A percentile compares a stretch with the other conserved stretches of the same genome.
These are phyloP conservation scores for Epinephelus cyanopodus DNA, from an alignment of 2,113 vertebrate species.

Conservation along the genomic window DNA sequence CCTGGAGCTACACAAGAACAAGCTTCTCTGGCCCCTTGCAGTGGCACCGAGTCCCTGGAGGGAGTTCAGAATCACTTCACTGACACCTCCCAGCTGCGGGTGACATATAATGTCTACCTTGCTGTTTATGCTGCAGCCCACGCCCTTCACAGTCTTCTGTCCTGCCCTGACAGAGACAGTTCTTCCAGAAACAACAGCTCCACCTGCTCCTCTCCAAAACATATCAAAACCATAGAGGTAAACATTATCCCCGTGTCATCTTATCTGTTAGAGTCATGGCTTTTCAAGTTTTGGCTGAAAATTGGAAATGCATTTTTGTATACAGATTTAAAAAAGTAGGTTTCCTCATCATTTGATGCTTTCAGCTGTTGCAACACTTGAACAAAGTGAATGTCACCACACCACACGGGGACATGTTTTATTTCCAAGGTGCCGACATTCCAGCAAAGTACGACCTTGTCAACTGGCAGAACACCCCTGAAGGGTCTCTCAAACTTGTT, in stretches of 20 bases:
- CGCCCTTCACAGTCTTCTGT: conserved; percentile 80
- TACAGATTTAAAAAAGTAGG: not conserved
- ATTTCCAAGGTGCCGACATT: conserved; percentile 76
- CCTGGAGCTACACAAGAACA: not conserved
- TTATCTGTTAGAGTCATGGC: too few relatives aligned
- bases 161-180: conserved; percentile 63
- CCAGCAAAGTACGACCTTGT: conserved; percentile 82
- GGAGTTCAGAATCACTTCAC: conserved; percentile 75
- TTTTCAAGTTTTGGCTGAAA: not conserved
- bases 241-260: not conserved
- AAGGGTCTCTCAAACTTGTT: conserved; percentile 68
- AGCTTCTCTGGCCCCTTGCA: conserved; percentile 71
- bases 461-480: conserved; percentile 79
- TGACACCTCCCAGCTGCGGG: conserved; percentile 81
- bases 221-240: conserved; percentile 77
- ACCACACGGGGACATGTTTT: conserved; percentile 77
- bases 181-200: conserved; percentile 44
- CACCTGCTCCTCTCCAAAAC: conserved; percentile 64
- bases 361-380: conserved; percentile 81
- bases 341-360: not conserved
- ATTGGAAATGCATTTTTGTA: not conserved
- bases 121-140: conserved; percentile 85
- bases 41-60: conserved; percentile 79
- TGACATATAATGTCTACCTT: conserved; percentile 84
- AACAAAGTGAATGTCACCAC: conserved; percentile 77